Base-by-base conservation (phyloP, 2,888 invertebrate genomes). In the Sthenelais limicola region DNA sequence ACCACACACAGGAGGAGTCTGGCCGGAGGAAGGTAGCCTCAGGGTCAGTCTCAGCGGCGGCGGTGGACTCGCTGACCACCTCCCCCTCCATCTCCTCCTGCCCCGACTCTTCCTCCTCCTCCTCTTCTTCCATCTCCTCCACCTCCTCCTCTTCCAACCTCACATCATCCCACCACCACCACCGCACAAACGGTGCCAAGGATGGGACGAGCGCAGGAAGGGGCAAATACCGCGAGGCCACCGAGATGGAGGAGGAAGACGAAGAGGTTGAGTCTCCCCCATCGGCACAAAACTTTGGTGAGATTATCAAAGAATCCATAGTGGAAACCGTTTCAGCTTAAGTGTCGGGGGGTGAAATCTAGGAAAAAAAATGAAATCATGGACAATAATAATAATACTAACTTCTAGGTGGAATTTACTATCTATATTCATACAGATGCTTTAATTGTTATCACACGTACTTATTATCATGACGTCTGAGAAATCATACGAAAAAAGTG, bases 271-370 rank as follows among this genome's bases (percentile, higher is more conserved):
- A 3, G 43, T 18, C 67, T 21, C 24, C 28, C 28, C 26, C 67
- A 9, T 24, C 47, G 43, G 33, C 51, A 24, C 73, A 56, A 71
- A 95, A 95, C 88, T 94, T 95, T 85, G 95, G 95, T 70, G 95
- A 95, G 90, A 93, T 96, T 82, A 95, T 95, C 81, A 95, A 95
- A 88, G 94, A 95, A 89, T 94, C 94, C 77, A 94, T 95, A 91
- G 94, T 95, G 85, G 95, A 95, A 88, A 94, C 94, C 82, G 94
- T 94, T 82, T 93, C 93, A 82, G 94, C 94, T 18, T 85, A 79
- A 48, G 47, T 32, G 24, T 43, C 12, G 12, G 47, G 12, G n/a
- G n/a, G 47, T 43, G 12, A 15, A 43, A 12, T 15, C 18, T 15
- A 15, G 47, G 47, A 43, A 43, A n/a, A 43, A n/a, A n/a, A n/a